These are phyloP conservation scores for Metopia argyrocephala DNA, from an alignment of 2,888 invertebrate species.

Conservation along the genomic window DNA sequence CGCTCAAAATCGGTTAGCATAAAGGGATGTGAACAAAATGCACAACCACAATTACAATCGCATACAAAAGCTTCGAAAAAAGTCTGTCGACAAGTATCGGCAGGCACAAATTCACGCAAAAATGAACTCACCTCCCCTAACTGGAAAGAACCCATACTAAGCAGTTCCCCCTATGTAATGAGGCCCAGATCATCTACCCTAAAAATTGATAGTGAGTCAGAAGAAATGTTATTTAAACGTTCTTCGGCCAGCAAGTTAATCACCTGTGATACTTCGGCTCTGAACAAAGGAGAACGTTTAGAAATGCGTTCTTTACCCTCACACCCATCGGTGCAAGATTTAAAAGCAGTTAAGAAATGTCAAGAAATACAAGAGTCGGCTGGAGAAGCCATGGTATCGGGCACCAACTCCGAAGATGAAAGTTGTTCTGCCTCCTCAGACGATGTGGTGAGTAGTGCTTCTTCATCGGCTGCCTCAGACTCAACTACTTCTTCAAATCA, in stretches of 20 bases:
- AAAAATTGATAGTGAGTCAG: slow-evolving; percentile 60
- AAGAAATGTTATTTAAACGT: slow-evolving; percentile 51
- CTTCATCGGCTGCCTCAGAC: slow-evolving; percentile 74
- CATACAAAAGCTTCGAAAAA: slow-evolving; percentile 51
- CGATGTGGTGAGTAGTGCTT: slow-evolving; percentile 78
- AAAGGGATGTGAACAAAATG: slow-evolving; percentile 67
- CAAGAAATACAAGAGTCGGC: slow-evolving; percentile 82
- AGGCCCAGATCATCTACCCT: slow-evolving; percentile 71
- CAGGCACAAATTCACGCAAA: slow-evolving; percentile 61
- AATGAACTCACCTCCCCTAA: slow-evolving; percentile 48
- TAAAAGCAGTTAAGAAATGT: slow-evolving; percentile 76
- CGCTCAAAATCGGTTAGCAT: slow-evolving; percentile 79
- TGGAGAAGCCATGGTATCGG: slow-evolving; percentile 84
- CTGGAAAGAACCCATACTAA: slow-evolving; percentile 67
- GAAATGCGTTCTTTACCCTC: slow-evolving; percentile 72
- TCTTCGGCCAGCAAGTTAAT: slow-evolving; percentile 71
- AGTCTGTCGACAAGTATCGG: slow-evolving; percentile 66
- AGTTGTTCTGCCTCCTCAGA: slow-evolving; percentile 80
- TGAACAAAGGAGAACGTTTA: slow-evolving; percentile 71
- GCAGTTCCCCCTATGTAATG: slow-evolving; percentile 70
- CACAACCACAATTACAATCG: slow-evolving; percentile 30
- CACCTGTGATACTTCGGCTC: slow-evolving; percentile 74
- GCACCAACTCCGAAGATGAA: slow-evolving; percentile 82
- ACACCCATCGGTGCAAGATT: slow-evolving; percentile 73
- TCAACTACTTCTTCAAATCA: slow-evolving; percentile 65